Evolutionary conservation across 2,113 vertebrate genomes (phyloP), one percentile per base, ranked within the genome.

Genomic region (Zapornia atra): DNA sequence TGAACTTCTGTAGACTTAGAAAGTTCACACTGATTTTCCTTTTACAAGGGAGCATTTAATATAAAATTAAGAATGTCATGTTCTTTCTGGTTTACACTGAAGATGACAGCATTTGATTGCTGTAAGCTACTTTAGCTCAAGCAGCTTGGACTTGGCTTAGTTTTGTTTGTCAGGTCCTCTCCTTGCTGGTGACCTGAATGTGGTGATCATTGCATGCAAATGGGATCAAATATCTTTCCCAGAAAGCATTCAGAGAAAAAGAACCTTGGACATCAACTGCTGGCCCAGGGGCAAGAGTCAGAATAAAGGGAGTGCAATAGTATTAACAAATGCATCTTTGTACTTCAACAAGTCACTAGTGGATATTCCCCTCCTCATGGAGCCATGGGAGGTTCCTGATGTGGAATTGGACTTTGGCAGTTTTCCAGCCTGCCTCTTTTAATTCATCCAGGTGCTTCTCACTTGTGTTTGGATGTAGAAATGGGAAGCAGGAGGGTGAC

Each of bases 131-230:
- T 56, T 78, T 9, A 81, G 36, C 31, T 33, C 24, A 60, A 83
- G 38, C 60, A 60, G 28, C n/a, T 68, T 0, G 4, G 34, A 21
- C 65, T 86, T 71, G 29, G 1, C 3, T 64, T 88, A 31, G 31
- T 90, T 94, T 90, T 72, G 38, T 94, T 94, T 86, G 24, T 82
- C 50, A 54, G 28, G n/a, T 85, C 33, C 57, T 69, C 71, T 84
- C 31, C 79, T 66, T 73, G n/a, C 38, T 82, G 75, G 29, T 40
- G 48, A 77, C 54, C 38, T 88, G 51, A 57, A 44, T 46, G 60
- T 57, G 46, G 42, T 83, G 61, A 57, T 81, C 91, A 66, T 46
- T 84, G 57, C 56, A 33, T 72, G 48, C n/a, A 84, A 93, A 73
- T 73, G 12, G 12, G 60, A 57, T 81, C 68, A 83, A 75, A 78